These are phyloP conservation scores for Leucopsar rothschildi DNA, from an alignment of 2,113 vertebrate species.

Conservation along the genomic window DNA sequence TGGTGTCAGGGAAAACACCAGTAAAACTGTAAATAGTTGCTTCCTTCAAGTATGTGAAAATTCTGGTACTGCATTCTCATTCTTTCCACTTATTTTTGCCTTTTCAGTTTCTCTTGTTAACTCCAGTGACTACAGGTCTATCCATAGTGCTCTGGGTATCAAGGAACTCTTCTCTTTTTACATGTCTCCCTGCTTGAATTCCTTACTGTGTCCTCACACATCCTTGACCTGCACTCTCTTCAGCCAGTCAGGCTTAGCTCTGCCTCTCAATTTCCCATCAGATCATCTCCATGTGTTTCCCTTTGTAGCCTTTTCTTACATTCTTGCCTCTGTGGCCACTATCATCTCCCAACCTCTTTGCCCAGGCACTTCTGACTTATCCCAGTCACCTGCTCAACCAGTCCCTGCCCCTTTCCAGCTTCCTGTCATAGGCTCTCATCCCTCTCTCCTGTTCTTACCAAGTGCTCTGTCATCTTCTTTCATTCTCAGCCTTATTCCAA, in stretches of 20 bases:
- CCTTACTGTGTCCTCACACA: background rate
- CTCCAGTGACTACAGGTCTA: background rate
- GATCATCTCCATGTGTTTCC: background rate
- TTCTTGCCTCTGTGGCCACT: background rate
- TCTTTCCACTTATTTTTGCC: background rate
- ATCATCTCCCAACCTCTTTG: background rate
- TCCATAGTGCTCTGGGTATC: background rate
- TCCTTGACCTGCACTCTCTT: background rate
- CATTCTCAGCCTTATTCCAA: background rate
- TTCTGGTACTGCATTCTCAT: background rate
- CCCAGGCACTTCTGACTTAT: background rate
- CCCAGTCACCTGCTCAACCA: background rate
- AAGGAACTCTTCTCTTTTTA: background rate
- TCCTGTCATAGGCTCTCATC: background rate
- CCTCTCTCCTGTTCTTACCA: background rate
- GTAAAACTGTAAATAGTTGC: background rate
- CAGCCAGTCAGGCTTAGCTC: background rate
- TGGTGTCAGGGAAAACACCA: background rate
- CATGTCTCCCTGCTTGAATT: accelerated
- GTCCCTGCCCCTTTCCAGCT: background rate
- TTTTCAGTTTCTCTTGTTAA: background rate
- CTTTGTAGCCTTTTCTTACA: background rate
- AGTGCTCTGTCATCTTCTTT: background rate
- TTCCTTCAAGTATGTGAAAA: background rate
- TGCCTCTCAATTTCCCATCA: background rate